A percentile compares a stretch with the other conserved stretches of the same genome.
Conservation (phyloP, 2,113 vertebrate species). For the Cottus gobio region DNA sequence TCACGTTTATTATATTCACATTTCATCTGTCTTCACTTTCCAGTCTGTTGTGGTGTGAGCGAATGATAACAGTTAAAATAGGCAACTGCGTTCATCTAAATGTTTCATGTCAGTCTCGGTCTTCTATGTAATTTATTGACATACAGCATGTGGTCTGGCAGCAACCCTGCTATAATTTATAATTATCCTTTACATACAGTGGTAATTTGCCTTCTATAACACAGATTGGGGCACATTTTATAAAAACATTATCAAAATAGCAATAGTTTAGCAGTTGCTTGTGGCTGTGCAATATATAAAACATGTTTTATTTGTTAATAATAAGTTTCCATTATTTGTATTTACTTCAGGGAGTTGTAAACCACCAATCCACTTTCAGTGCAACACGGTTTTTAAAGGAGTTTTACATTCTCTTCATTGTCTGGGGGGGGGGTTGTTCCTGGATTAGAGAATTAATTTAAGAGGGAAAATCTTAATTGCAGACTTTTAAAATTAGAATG, state of each 20-base stretch:
- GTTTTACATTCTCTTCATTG: neutral
- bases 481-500: neutral
- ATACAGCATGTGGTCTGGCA: constrained; percentile 5
- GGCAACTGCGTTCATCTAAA: constrained; percentile 33
- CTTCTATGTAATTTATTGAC: constrained; percentile 5
- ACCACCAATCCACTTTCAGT: neutral
- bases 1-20: constrained; percentile 44
- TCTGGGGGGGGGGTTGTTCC: neutral
- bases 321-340: neutral
- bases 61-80: constrained; percentile 48
- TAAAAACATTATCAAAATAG: neutral
- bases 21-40: constrained; percentile 57
- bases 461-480: neutral
- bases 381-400: neutral
- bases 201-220: neutral
- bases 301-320: neutral
- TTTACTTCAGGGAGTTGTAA: neutral
- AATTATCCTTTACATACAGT: neutral
- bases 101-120: constrained; percentile 27
- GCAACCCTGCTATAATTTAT: neutral
- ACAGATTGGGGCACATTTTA: neutral
- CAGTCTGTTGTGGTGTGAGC: constrained; percentile 39
- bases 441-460: neutral
- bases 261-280: neutral
- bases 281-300: too few relatives aligned